phyloP scores from a whole-genome alignment of 1,140 invertebrate species.

The Agrypnia vestita region DNA sequence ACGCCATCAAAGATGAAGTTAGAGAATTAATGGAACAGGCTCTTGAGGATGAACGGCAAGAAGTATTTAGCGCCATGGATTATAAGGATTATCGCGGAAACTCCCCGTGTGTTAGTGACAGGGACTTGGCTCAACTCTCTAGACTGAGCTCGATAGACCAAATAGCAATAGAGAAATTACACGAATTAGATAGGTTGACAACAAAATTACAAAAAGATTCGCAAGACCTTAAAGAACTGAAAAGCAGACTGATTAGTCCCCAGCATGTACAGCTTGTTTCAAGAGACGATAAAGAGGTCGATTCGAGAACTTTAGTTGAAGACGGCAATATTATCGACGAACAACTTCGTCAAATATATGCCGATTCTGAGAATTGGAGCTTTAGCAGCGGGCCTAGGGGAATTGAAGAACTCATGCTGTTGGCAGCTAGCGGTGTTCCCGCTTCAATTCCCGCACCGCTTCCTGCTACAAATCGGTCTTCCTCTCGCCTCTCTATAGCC shows the following conservation, averaged over 20 bases:
- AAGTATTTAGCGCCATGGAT: slow-evolving; percentile 84
- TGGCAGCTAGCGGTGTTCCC: slow-evolving; percentile 65
- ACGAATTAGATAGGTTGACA: slow-evolving; percentile 83
- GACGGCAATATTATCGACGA: slow-evolving; percentile 81
- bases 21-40: slow-evolving; percentile 69
- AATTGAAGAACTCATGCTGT: slow-evolving; percentile 74
- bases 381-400: slow-evolving; percentile 77
- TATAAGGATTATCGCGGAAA: slow-evolving; percentile 86
- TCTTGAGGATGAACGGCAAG: slow-evolving; percentile 74
- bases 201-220: slow-evolving; percentile 85
- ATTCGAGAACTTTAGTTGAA: slow-evolving; percentile 75
- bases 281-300: slow-evolving; percentile 71
- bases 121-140: slow-evolving; percentile 83
- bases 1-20: slow-evolving; percentile 65
- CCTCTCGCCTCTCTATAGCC: slow-evolving; percentile 74
- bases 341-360: slow-evolving; percentile 80
- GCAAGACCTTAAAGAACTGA: slow-evolving; percentile 83
- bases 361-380: slow-evolving; percentile 82
- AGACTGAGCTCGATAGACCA: slow-evolving; percentile 84
- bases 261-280: slow-evolving; percentile 65
- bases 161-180: slow-evolving; percentile 83
- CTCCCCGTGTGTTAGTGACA: slow-evolving; percentile 83
- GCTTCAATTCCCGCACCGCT: slow-evolving; percentile 55
- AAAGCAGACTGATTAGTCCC: slow-evolving; percentile 78
- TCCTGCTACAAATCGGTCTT: slow-evolving; percentile 68